Conservation (phyloP, 1,140 invertebrate species). For the Drosophila lowei region DNA sequence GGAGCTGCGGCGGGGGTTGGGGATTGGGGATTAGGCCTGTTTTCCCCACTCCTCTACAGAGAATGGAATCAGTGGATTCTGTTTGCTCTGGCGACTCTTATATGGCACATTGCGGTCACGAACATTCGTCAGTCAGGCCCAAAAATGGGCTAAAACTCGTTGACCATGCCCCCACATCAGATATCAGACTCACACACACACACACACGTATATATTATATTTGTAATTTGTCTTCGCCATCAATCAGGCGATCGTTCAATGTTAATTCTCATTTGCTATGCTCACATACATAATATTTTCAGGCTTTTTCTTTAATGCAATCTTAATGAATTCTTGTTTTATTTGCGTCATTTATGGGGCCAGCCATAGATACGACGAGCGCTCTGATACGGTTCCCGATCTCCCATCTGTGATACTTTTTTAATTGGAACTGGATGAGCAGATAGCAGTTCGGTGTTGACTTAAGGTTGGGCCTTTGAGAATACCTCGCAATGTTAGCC, state of each 20-base stretch:
- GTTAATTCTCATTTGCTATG: conserved; percentile 44
- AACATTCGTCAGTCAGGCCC: conserved; percentile 48
- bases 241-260: conserved; percentile 43
- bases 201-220: conserved; percentile 15
- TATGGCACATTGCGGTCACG: conserved; percentile 69
- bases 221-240: conserved; percentile 45
- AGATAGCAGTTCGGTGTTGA: conserved; percentile 28
- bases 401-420: not conserved
- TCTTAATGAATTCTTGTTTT: conserved; percentile 51
- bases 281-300: conserved; percentile 32
- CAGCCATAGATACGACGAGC: conserved; percentile 29
- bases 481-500: conserved; percentile 17
- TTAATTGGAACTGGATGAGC: conserved; percentile 41
- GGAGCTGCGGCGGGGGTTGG: not conserved
- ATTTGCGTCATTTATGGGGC: conserved; percentile 46
- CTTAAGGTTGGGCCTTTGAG: conserved; percentile 6
- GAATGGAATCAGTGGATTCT: conserved; percentile 27
- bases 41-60: conserved; percentile 2
- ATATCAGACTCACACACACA: conserved; percentile 1
- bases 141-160: conserved; percentile 71
- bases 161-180: conserved; percentile 52
- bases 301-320: conserved; percentile 38
- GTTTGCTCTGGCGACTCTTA: conserved; percentile 41
- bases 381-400: conserved; percentile 30
- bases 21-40: not conserved